Evolutionary conservation across 1,140 invertebrate genomes (phyloP), one percentile per base, ranked within the genome.

Genomic region (Diploscapter pachys): DNA sequence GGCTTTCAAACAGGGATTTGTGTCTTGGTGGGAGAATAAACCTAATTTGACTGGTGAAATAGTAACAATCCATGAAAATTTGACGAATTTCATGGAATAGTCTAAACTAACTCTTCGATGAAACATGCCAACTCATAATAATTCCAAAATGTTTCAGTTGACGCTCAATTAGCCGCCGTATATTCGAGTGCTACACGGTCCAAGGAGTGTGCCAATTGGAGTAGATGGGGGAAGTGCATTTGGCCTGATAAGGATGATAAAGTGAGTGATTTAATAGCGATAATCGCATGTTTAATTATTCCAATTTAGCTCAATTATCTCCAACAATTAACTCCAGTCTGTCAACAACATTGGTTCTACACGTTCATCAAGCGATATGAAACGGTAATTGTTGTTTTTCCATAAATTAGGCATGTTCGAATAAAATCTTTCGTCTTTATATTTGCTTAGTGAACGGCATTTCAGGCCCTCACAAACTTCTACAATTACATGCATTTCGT

Each of bases 341-440:
- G 83, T 55, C 81, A 83, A 62, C 57, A 81, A 6, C 83, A 85
- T 75, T 85, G 83, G 83, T 85, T 85, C 66, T 85, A 80, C 72
- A 82, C 80, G 50, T 85, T 85, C 61, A 75, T 85, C 5, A 69
- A 73, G 57, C 53, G 62, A 9, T 77, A 81, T 31, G 83, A 84
- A 73, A 71, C 62, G 63, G 69, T 62, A 71, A 11, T 71, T 71
- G 5, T 6, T 6, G 6, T 49, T 11, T 6, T 67, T 71, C 50
- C 48, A 63, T 2, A 5, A 6, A 0, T n/a, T 31, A 31, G 31
- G 31, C 31, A 31, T 31, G 31, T 1, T 31, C 31, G 31, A 31
- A 31, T 31, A 31, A 31, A 31, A 31, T 31, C 0, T 1, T 31
- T 1, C 31, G 31, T 31, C 31, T 31, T 31, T 31, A 31, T 31